Evolutionary conservation across 2,797 vertebrate species (phyloP).

Genomic region (Otus scops): DNA sequence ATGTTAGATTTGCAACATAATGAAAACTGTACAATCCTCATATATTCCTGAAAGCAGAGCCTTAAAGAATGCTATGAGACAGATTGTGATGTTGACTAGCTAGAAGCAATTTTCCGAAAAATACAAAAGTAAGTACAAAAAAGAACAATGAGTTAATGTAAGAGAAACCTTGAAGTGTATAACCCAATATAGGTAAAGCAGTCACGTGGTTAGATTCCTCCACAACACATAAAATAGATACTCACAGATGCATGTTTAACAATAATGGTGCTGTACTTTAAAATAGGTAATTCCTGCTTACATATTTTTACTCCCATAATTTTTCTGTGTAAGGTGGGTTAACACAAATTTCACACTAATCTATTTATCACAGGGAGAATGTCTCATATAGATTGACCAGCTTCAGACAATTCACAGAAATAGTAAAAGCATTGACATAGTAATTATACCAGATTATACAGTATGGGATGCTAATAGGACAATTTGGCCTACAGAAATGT

Average conservation of each 20-base stretch:
- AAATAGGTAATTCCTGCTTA: not conserved
- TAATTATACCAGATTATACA: not conserved
- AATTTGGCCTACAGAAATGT: not conserved
- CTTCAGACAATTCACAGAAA: not conserved
- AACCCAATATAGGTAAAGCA: not conserved
- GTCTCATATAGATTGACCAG: not conserved
- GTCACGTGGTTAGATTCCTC: not conserved
- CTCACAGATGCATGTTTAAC: not conserved
- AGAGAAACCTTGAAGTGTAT: not conserved
- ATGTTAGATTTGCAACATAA: not conserved
- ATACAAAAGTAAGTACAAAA: not conserved
- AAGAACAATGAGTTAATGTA: not conserved
- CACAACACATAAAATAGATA: not conserved
- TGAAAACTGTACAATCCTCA: not conserved
- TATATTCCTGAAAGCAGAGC: not conserved
- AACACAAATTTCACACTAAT: slow-evolving; percentile 20
- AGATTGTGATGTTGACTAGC: not conserved
- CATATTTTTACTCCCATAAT: not conserved
- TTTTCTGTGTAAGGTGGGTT: not conserved
- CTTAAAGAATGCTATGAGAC: not conserved
- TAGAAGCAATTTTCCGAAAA: not conserved
- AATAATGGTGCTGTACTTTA: not conserved
- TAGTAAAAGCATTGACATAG: not conserved
- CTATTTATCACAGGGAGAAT: not conserved
- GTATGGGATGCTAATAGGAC: not conserved